Evolutionary conservation across 2,797 vertebrate genomes (phyloP), one percentile per base, ranked within the genome.

Genomic region (Sitta carolinensis): DNA sequence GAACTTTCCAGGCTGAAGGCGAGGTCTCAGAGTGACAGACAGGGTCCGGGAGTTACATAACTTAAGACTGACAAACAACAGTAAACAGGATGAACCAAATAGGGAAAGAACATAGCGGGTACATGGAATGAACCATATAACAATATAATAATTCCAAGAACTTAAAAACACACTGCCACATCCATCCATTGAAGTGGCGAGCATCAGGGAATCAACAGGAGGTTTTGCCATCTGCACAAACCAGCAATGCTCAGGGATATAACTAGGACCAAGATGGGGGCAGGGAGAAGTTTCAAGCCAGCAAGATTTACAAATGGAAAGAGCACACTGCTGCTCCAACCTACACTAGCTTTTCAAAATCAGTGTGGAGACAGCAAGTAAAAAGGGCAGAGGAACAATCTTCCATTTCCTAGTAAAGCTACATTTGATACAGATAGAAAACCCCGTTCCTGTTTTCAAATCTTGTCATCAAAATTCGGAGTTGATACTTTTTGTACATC

Each of bases 251-350:
- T 58, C 61, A 51, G 84, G 81, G 57, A 89, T 17, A 40, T 10
- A 63, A 61, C 63, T 27, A 50, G 78, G 87, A 91, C 72, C 50
- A 80, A 27, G 14, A 32, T 13, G 54, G 78, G 61, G 45, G 45
- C 52, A 64, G 82, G 78, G 50, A 91, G 34, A 74, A 66, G n/a
- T 55, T 74, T 85, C 38, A 75, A 36, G 57, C 68, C 91, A 94
- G 79, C 52, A 68, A 83, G 84, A 87, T 94, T 91, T 70, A 85
- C 30, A 4, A 95, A 32, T 54, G 57, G 72, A 93, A 89, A 81
- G 58, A 57, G 17, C 0, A 6, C 6, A 6, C 50, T 85, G 75
- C 78, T 92, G 14, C 63, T 92, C 59, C 84, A 72, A 5, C n/a
- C n/a, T 84, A 20, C 34, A 21, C 23, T 57, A 48, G 27, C 32